Base-by-base conservation (phyloP, 2,113 vertebrate genomes). In the Gnathochromis pfefferi region DNA sequence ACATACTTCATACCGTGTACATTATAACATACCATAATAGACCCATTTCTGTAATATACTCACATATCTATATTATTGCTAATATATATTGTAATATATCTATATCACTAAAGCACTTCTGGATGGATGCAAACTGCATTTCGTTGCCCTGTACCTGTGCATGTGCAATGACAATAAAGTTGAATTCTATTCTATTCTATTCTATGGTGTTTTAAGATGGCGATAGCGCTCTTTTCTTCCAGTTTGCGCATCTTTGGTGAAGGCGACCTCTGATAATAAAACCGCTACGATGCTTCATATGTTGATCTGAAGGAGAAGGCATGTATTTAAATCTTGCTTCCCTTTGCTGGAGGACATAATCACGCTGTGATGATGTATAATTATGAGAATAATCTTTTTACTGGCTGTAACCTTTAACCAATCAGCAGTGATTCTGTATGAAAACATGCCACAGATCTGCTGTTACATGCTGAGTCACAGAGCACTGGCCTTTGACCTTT, bases 161-260 rank as follows among this genome's bases (percentile, higher is more conserved):
- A n/a, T n/a, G n/a, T n/a, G n/a, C n/a, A n/a, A n/a, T n/a, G n/a
- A n/a, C n/a, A n/a, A n/a, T n/a, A n/a, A n/a, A n/a, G n/a, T n/a
- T n/a, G n/a, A n/a, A n/a, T n/a, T n/a, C n/a, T n/a, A n/a, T n/a
- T n/a, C n/a, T n/a, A n/a, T n/a, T n/a, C n/a, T n/a, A n/a, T n/a
- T n/a, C n/a, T n/a, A 31, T 0, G 57, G 9, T 4, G 57, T 60
- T 60, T 10, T 31, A 31, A 1, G 57, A 60, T 60, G 26, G 14
- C 16, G 14, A 31, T 0, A 31, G 57, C 5, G 3, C 14, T 5
- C 47, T 51, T 19, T 51, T 0, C 47, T 51, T 51, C 7, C 7
- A 49, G 47, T 19, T 47, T 47, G 45, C 3, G 14, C 45, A 8
- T 17, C 7, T 58, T 9, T 33, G 57, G 28, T 19, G 57, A 60